These are phyloP conservation scores for Eumerus sabulonum DNA, from an alignment of 2,888 invertebrate species.

Conservation along the genomic window DNA sequence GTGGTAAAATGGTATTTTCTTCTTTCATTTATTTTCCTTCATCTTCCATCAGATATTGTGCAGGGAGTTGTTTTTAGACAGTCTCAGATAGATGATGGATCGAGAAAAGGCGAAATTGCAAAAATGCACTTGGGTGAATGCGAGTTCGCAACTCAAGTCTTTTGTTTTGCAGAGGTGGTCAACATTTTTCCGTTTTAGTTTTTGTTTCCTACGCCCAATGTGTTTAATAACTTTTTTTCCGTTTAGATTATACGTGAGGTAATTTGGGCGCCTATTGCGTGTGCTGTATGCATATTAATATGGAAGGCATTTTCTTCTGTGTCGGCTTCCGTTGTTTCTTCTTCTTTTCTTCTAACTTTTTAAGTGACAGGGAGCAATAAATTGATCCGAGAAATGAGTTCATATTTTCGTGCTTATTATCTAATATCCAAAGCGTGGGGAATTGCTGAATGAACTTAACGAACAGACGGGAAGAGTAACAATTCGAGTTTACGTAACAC, in stretches of 20 bases:
- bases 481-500: conserved; percentile 15
- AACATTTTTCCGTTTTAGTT: no score
- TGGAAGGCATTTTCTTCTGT: conserved; percentile 13
- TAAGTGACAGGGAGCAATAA: conserved; percentile 27
- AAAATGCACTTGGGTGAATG: conserved; percentile 10
- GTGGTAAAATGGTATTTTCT: conserved; percentile 31
- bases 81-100: neutral
- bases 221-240: neutral
- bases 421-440: conserved; percentile 27
- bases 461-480: conserved; percentile 21
- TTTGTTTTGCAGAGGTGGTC: conserved; percentile 57
- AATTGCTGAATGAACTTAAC: conserved; percentile 16
- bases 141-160: conserved; percentile 49
- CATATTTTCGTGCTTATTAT: conserved; percentile 23
- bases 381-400: conserved; percentile 32
- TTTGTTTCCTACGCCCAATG: conserved; percentile 4
- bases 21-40: conserved; percentile 35
- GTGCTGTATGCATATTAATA: conserved; percentile 59
- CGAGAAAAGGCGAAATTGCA: conserved; percentile 2
- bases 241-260: conserved; percentile 31
- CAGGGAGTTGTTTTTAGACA: neutral
- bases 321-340: no score
- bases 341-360: neutral
- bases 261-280: conserved; percentile 40
- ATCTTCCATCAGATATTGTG: conserved; percentile 10